A percentile compares a stretch with the other conserved stretches of the same genome.
These are phyloP conservation scores for Papilio machaon DNA, from an alignment of 1,140 invertebrate species.

Conservation along the genomic window DNA sequence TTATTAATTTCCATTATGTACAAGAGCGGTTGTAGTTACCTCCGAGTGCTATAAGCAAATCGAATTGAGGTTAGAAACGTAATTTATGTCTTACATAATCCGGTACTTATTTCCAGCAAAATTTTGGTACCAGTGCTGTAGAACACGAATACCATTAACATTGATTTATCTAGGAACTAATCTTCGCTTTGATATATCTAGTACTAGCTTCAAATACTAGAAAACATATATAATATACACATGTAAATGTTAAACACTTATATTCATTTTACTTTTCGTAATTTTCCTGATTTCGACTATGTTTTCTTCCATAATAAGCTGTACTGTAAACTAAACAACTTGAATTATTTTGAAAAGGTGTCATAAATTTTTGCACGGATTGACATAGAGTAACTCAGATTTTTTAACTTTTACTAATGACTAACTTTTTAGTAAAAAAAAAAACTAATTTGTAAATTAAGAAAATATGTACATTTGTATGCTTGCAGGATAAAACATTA, in stretches of 20 bases:
- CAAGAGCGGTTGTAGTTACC: neutral
- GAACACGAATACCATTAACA: neutral
- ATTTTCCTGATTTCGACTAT: too few species aligned
- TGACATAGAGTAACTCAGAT: too few species aligned
- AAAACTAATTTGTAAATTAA: neutral
- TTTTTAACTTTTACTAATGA: neutral
- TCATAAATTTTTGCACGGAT: too few species aligned
- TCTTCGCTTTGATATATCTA: slow-evolving; percentile 5
- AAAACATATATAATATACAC: neutral
- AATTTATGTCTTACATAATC: slow-evolving; percentile 9
- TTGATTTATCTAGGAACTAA: slow-evolving; percentile 2
- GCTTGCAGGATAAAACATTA: slow-evolving; percentile 8
- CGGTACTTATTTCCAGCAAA: neutral
- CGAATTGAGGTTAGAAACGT: neutral
- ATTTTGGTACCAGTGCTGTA: slow-evolving; percentile 3
- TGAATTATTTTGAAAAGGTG: too few species aligned
- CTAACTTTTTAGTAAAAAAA: neutral
- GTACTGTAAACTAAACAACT: too few species aligned
- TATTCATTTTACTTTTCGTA: too few species aligned
- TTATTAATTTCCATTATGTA: neutral
- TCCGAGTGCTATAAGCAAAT: neutral
- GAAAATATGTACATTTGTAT: neutral
- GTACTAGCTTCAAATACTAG: neutral
- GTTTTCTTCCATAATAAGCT: too few species aligned
- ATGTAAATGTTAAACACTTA: too few species aligned